Percentiles rank a stretch among this genome's conserved stretches.
Evolutionary conservation across 2,797 vertebrate species (phyloP).

Genomic region (Coracias cyanogaster): DNA sequence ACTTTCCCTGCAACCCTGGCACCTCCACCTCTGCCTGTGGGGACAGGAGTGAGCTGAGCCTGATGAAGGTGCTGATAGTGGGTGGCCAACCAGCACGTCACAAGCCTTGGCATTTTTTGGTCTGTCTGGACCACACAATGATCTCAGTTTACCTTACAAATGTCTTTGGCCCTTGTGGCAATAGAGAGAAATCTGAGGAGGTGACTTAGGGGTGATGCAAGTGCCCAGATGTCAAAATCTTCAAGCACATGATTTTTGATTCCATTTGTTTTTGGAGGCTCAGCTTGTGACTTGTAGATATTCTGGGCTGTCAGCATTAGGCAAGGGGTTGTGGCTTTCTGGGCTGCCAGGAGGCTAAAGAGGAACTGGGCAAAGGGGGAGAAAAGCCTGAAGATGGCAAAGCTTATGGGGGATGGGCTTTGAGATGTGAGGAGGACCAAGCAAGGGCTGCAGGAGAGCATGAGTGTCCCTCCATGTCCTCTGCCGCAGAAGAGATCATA

Average conservation of each 20-base stretch:
- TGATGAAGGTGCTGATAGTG: accelerated
- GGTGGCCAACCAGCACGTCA: neutral
- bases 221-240: neutral
- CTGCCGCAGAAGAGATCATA: neutral
- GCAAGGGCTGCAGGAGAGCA: neutral
- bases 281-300: neutral
- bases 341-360: neutral
- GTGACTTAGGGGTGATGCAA: constrained; percentile 2
- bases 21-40: neutral
- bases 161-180: neutral
- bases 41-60: neutral
- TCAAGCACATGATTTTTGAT: constrained; percentile 4
- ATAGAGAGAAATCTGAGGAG: neutral
- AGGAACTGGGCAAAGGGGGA: neutral
- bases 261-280: neutral
- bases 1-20: neutral
- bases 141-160: neutral
- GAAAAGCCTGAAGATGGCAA: neutral
- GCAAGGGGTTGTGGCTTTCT: constrained; percentile 15
- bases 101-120: neutral
- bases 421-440: neutral
- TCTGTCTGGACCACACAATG: neutral
- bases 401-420: neutral
- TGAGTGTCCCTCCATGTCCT: neutral
- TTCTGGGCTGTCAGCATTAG: neutral